These are phyloP conservation scores for Botia kubotai DNA, from an alignment of 2,797 vertebrate species.

Conservation along the genomic window DNA sequence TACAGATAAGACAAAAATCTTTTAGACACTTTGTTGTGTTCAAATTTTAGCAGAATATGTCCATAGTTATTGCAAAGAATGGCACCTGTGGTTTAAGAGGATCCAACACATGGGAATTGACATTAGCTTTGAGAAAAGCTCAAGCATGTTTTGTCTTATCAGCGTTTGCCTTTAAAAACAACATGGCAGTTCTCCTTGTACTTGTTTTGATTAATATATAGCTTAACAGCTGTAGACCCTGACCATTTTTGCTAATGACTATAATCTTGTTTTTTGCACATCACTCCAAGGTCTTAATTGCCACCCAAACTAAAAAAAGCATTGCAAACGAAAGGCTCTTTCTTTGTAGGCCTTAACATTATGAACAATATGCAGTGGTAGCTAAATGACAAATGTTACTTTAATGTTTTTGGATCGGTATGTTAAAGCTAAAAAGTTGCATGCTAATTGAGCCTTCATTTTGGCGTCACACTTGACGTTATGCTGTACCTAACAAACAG, in stretches of 20 bases:
- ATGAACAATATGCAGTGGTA: not conserved
- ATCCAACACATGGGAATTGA: no score
- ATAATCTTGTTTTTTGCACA: slow-evolving; percentile 21
- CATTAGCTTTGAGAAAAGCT: no score
- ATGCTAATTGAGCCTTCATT: not conserved
- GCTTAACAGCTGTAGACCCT: not conserved
- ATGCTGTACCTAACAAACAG: not conserved
- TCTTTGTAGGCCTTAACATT: not conserved
- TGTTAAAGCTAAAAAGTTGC: not conserved
- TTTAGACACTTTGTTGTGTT: no score
- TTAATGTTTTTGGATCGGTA: not conserved
- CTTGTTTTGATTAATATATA: slow-evolving; percentile 17
- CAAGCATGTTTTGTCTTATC: not conserved
- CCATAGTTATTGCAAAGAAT: no score
- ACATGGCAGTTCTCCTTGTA: not conserved
- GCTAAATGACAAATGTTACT: not conserved
- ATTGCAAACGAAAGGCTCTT: not conserved
- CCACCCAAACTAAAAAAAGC: not conserved
- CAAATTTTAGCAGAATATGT: no score
- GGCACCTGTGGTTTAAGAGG: no score
- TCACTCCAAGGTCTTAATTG: not conserved
- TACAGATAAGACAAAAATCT: no score
- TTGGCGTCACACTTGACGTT: not conserved
- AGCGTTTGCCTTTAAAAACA: not conserved
- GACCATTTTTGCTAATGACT: slow-evolving; percentile 14